Evolutionary conservation across 2,888 invertebrate species (phyloP), one percentile per base, ranked within the genome.

Genomic region (Geotrupes spiniger): DNA sequence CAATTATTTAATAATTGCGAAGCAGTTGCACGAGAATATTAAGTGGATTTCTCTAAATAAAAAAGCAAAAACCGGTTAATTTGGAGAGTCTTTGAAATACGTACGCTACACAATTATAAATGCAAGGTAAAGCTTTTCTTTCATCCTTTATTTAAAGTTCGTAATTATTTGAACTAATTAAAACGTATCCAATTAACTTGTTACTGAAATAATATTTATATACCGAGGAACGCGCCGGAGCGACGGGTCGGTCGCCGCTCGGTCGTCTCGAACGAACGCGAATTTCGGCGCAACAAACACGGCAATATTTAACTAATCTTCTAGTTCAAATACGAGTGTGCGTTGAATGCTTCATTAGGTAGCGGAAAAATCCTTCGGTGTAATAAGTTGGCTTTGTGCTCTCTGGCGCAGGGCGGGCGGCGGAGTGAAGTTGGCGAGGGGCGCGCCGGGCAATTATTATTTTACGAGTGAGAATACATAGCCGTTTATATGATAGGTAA

Each of bases 171-270:
- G 56, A 51, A 55, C 59, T 60, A 60, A 60, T 59, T 59, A 60
- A 59, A 60, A 57, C 50, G 56, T 58, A 60, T 57, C 59, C 55
- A 60, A 59, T 59, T 60, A 60, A 60, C 59, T 60, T 56, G 60
- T 59, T 55, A 56, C 59, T 58, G 56, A 54, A 56, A 58, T 58
- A 59, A 60, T 59, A 60, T 60, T 60, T 60, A 59, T 59, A 58
- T 51, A 54, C 21, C 21, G 21, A 21, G 21, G 21, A 21, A 21
- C 21, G 21, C 21, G 46, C 48, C n/a, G n/a, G n/a, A n/a, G n/a
- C n/a, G n/a, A n/a, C n/a, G n/a, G n/a, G n/a, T n/a, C n/a, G n/a
- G n/a, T n/a, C n/a, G n/a, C n/a, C n/a, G n/a, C n/a, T n/a, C n/a
- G n/a, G n/a, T n/a, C n/a, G 51, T 53, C 53, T 57, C 56, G 56